These are phyloP conservation scores for Hylaea fasciaria DNA, from an alignment of 2,888 invertebrate species.

Conservation along the genomic window DNA sequence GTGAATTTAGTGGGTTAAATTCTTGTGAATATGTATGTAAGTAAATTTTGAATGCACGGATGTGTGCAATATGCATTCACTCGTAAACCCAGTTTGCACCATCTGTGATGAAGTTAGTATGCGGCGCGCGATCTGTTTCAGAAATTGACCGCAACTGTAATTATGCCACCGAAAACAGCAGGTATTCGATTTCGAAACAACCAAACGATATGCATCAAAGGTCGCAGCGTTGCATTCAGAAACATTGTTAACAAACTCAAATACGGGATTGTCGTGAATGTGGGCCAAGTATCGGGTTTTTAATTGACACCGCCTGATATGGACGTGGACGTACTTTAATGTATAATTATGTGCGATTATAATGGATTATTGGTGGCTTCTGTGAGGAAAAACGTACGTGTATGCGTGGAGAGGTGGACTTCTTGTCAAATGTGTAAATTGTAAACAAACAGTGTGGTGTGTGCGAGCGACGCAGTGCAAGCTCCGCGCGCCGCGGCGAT, in stretches of 20 bases:
- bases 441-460: constrained; percentile 71
- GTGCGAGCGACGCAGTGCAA: constrained; percentile 52
- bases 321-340: constrained; percentile 35
- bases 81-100: constrained; percentile 37
- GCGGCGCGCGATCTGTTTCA: constrained; percentile 16
- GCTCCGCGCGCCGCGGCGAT: constrained; percentile 68
- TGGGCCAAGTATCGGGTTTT: constrained; percentile 51
- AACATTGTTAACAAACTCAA: constrained; percentile 30
- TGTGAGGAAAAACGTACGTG: constrained; percentile 60
- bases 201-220: constrained; percentile 28
- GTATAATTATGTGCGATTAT: constrained; percentile 9
- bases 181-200: constrained; percentile 19
- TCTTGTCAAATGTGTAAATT: constrained; percentile 65
- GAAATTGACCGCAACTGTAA: constrained; percentile 14
- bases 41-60: constrained; percentile 12
- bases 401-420: constrained; percentile 66
- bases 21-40: constrained; percentile 25
- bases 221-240: constrained; percentile 19
- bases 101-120: constrained; percentile 32
- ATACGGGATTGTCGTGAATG: constrained; percentile 40
- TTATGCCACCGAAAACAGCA: constrained; percentile 15
- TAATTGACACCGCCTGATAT: constrained; percentile 43
- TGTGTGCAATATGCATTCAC: constrained; percentile 27
- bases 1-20: constrained; percentile 38
- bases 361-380: constrained; percentile 19